Base-by-base conservation (phyloP, 2,888 invertebrate species). In the Melitaea athalia region DNA sequence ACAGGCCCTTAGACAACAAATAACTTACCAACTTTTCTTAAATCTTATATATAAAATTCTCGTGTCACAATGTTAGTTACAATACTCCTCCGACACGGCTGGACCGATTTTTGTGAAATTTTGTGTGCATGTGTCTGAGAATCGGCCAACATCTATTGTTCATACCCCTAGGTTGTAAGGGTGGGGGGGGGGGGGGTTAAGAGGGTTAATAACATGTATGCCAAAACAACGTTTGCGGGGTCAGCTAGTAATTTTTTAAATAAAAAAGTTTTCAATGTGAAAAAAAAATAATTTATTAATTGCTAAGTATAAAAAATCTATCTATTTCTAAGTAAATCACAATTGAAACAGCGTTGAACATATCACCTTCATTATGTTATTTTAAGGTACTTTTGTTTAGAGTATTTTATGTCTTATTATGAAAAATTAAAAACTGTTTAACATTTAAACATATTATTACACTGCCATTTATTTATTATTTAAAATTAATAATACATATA, bases 201-300 rank as follows among this genome's bases (percentile, higher is more conserved):
- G n/a, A n/a, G n/a, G n/a, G n/a, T n/a, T n/a, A n/a, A n/a, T n/a
- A n/a, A n/a, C n/a, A n/a, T n/a, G n/a, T n/a, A n/a, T n/a, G n/a
- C n/a, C n/a, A n/a, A n/a, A n/a, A n/a, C n/a, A n/a, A n/a, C n/a
- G n/a, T n/a, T n/a, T n/a, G n/a, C n/a, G n/a, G n/a, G n/a, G n/a
- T n/a, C n/a, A n/a, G n/a, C n/a, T 57, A 12, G 17, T 0, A 50
- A 50, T 3, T 17, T 45, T 45, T 45, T 45, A 14, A 68, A 74
- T 67, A 70, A 67, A 65, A 64, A 53, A 64, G 8, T 64, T 63
- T 69, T 74, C 75, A 72, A 74, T 76, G 73, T 73, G 75, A 77
- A 76, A 77, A 76, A 75, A 76, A 75, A 77, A 77, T 76, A 78
- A 76, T 78, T 78, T 78, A 78, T 76, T 78, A 67, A 49, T 70